phyloP scores from a whole-genome alignment of 2,113 vertebrate genomes.

The Prunella himalayana region DNA sequence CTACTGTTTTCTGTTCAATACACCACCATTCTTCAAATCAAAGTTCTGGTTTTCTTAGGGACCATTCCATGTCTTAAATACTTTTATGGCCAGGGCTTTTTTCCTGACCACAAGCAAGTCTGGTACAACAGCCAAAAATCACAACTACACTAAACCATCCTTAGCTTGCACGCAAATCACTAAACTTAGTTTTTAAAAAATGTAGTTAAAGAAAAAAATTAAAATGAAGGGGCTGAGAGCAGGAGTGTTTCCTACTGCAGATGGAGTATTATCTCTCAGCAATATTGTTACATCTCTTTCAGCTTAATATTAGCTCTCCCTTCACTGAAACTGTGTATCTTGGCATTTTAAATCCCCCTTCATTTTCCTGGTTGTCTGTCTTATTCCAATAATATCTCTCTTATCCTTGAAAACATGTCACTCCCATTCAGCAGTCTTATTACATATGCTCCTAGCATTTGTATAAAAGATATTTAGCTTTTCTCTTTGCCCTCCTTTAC shows the following conservation, averaged over 20 bases:
- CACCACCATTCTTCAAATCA: neutral
- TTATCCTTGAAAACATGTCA: slow-evolving; percentile 69
- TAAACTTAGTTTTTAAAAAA: neutral
- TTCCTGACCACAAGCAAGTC: neutral
- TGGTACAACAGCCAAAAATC: neutral
- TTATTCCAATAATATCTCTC: slow-evolving; percentile 73
- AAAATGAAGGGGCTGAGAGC: fast-evolving
- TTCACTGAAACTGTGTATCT: slow-evolving; percentile 63
- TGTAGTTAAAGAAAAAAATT: neutral
- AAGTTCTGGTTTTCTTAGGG: neutral
- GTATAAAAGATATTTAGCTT: slow-evolving; percentile 68
- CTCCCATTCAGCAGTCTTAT: slow-evolving; percentile 66
- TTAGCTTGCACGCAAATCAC: neutral
- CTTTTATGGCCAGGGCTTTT: neutral
- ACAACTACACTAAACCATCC: neutral
- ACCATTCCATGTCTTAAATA: neutral
- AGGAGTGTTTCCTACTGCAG: neutral
- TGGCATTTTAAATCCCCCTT: slow-evolving; percentile 69
- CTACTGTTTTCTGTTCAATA: neutral
- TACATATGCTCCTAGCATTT: slow-evolving; percentile 66
- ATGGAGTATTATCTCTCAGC: slow-evolving; percentile 41
- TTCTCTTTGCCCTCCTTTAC: slow-evolving; percentile 64
- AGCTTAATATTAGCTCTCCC: slow-evolving; percentile 55
- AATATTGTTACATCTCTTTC: slow-evolving; percentile 54
- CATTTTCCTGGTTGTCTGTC: slow-evolving; percentile 69